These are phyloP conservation scores for Ormia ochracea DNA, from an alignment of 2,888 invertebrate species.

Conservation along the genomic window DNA sequence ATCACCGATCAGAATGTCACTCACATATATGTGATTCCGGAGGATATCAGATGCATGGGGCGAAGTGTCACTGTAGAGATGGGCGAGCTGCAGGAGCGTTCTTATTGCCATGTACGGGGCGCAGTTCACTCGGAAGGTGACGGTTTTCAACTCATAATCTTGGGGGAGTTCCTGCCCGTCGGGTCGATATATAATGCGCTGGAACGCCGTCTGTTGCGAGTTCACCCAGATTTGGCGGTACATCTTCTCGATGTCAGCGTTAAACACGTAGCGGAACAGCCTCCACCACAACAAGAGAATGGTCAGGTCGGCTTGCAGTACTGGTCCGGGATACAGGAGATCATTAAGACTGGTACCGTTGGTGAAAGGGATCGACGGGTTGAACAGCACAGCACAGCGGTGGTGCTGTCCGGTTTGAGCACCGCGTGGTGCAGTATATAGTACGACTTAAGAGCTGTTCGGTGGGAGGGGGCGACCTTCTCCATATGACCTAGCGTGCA, in stretches of 20 bases:
- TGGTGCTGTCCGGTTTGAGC: no score
- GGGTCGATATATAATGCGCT: neutral
- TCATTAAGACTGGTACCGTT: neutral
- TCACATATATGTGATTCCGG: neutral
- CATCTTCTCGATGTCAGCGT: neutral
- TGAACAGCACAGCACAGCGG: neutral
- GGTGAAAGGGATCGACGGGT: neutral
- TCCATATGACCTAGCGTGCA: neutral
- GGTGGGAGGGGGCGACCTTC: neutral
- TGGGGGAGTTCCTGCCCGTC: neutral
- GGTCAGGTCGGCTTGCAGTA: no score
- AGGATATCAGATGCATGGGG: neutral
- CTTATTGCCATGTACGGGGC: neutral
- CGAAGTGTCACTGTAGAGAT: no score
- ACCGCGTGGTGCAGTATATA: conserved; percentile 10
- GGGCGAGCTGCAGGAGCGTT: neutral
- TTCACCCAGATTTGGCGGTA: no score
- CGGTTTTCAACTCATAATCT: neutral
- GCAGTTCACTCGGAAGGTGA: neutral
- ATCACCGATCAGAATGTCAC: neutral
- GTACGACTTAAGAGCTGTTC: neutral
- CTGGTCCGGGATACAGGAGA: no score
- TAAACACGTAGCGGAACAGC: neutral
- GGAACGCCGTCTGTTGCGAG: neutral
- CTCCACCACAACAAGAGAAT: no score